Evolutionary conservation across 2,888 invertebrate genomes (phyloP).

Genomic region (Carcina quercana): DNA sequence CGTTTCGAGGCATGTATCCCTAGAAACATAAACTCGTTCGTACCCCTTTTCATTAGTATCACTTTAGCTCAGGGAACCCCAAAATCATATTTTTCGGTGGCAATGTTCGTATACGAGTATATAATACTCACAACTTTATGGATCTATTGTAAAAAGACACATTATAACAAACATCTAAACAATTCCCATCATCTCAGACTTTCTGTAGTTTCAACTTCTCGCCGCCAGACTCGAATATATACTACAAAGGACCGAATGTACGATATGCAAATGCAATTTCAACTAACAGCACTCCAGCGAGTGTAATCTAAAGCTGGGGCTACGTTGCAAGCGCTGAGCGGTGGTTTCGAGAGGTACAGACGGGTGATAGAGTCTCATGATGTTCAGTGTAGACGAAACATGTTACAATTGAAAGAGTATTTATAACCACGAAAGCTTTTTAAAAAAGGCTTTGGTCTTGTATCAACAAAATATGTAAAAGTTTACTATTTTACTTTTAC

Average conservation of each 20-base stretch:
- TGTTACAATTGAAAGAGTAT: no score
- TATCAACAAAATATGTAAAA: no score
- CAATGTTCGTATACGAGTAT: no score
- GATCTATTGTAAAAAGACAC: slow-evolving; percentile 5
- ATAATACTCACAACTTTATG: no score
- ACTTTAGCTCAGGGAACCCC: no score
- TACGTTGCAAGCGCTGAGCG: slow-evolving; percentile 5
- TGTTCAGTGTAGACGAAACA: no score
- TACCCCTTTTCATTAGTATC: background rate
- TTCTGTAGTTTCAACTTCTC: slow-evolving; percentile 28
- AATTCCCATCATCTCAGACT: slow-evolving; percentile 10
- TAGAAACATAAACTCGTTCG: background rate
- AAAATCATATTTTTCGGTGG: no score
- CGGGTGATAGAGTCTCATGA: no score
- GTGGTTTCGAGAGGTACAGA: background rate
- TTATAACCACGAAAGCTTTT: no score
- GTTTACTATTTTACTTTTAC: no score
- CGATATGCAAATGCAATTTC: slow-evolving; percentile 68
- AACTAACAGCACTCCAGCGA: slow-evolving; percentile 42
- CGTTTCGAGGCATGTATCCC: no score
- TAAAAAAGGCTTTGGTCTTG: no score
- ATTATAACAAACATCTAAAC: slow-evolving; percentile 6
- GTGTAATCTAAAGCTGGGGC: slow-evolving; percentile 10
- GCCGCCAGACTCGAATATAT: slow-evolving; percentile 15
- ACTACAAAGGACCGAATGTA: slow-evolving; percentile 24